Base-by-base conservation (phyloP, 2,888 invertebrate species). In the Hydroisotoma schaefferi region DNA sequence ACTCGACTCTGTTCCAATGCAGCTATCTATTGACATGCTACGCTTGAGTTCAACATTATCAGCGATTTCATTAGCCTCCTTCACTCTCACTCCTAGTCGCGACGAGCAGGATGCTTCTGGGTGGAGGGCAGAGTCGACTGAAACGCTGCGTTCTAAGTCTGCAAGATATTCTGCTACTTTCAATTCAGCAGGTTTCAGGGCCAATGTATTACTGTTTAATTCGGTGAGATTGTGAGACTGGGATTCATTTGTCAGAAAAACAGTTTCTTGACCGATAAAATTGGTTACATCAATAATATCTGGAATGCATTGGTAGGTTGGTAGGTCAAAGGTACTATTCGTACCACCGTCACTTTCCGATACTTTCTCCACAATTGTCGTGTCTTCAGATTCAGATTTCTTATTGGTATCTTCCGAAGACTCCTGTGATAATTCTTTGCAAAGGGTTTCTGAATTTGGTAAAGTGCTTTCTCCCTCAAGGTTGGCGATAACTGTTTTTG, bases 1-100 rank as follows among this genome's bases (percentile, higher is more conserved):
- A 44, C 68, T 68, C 4, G 65, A 65, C 23, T 70, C 70, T 37
- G 70, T 70, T 6, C 70, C 70, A 44, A 70, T 61, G 51, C 70
- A 70, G 55, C 70, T 70, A 53, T 70, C 70, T 8, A 65, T 56
- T 25, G 62, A 62, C 6, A 61, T n/a, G 20, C 58, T 61, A 37
- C 64, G 22, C 26, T 65, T 61, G 1, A 64, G 40, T 6, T 48
- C 25, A 15, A 5, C 2, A 28, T 54, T 44, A 54, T 27, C 37
- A 43, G 25, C 44, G 27, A 28, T 27, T 23, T 15, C 23, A 8
- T 47, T 23, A 25, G 10, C 27, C 15, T 12, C n/a, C 26, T 8
- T 33, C 33, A 4, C n/a, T 2, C 1, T 15, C 18, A 51, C 22
- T 25, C 2, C 22, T 40, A 37, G 40, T 53, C 37, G 38, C 20